Evolutionary conservation across 1,140 invertebrate genomes (phyloP), one percentile per base, ranked within the genome.

Genomic region (Ganaspis sp.): DNA sequence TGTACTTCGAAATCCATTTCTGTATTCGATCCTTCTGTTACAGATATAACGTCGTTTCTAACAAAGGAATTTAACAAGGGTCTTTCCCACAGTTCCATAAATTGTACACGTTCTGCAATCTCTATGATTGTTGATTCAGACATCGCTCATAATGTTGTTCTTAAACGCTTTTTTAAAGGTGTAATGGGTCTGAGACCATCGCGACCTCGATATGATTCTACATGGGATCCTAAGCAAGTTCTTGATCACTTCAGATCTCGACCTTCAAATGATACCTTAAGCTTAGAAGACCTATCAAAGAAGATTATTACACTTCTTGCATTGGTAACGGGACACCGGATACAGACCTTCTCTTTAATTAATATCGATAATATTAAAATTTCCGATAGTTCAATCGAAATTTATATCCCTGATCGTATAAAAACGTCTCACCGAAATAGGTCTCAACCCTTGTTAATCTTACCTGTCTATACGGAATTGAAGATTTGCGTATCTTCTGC

Each of bases 141-240:
- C 53, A 69, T 81, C 11, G 75, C 69, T 4, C 37, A 80, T 15
- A 75, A 85, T 37, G 38, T 15, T 19, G 21, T 54, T 19, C 58
- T 85, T 1, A 79, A 76, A 72, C 40, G 82, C 15, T 80, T 85
- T 69, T 79, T 83, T 15, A 85, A 81, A 75, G 84, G 80, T 4
- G 4, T 45, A 3, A 3, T 15, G 3, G 4, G n/a, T 45, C 42
- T 15, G 12, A 45, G n/a, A 45, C 42, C 15, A n/a, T 45, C 15
- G 4, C 4, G n/a, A 45, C 42, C 9, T n/a, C 9, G 3, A 4
- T 34, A 34, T 34, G n/a, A 45, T 45, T n/a, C 12, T 12, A 45
- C 42, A 15, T n/a, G 42, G 42, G 42, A n/a, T 4, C n/a, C 12
- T 45, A 12, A n/a, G 3, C 12, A 15, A 45, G 42, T 45, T 45